A percentile compares a stretch with the other conserved stretches of the same genome.
phyloP scores from a whole-genome alignment of 2,113 vertebrate species.

The Rhinoptilus africanus region DNA sequence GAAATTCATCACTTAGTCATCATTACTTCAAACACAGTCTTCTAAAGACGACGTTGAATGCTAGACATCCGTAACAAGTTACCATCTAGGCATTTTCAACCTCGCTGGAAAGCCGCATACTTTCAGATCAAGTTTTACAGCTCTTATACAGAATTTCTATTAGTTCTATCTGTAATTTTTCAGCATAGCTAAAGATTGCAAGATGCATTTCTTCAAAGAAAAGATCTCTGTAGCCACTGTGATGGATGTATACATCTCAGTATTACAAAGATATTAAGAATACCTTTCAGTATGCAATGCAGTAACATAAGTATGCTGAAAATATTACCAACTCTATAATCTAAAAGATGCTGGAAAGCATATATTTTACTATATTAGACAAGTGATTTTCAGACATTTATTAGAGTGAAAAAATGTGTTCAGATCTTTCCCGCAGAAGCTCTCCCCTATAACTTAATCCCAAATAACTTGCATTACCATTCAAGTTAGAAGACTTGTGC shows the following conservation, averaged over 20 bases:
- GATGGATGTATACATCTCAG: background rate
- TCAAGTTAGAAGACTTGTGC: background rate
- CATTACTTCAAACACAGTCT: background rate
- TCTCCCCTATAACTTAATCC: background rate
- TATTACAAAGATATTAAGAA: background rate
- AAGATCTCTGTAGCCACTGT: background rate
- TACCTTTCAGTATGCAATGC: background rate
- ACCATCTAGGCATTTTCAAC: background rate
- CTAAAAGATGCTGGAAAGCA: background rate
- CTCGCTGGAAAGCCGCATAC: background rate
- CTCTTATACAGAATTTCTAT: background rate
- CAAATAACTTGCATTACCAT: background rate
- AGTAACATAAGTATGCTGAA: background rate
- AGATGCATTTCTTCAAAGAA: background rate
- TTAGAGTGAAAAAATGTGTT: background rate
- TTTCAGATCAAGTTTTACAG: background rate
- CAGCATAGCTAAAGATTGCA: background rate
- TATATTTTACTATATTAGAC: background rate
- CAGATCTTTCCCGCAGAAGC: background rate
- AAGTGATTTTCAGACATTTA: background rate
- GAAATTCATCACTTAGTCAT: background rate
- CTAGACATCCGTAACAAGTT: background rate
- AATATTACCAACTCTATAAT: background rate
- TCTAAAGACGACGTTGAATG: background rate
- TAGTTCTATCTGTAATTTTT: background rate